phyloP scores from a whole-genome alignment of 1,140 invertebrate genomes.

The Teleogryllus occipitalis region DNA sequence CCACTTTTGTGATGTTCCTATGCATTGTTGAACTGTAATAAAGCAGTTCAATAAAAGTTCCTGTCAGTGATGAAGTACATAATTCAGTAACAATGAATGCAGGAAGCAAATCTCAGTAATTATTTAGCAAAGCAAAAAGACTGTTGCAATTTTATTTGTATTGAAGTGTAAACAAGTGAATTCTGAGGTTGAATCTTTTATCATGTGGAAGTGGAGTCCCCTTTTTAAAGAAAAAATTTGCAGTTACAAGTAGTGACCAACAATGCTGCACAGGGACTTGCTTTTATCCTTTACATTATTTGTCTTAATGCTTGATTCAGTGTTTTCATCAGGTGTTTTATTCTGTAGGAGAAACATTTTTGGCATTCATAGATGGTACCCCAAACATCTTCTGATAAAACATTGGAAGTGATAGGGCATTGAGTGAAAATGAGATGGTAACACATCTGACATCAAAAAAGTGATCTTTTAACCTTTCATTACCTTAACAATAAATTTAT shows the following conservation, averaged over 20 bases:
- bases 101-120: too few species aligned
- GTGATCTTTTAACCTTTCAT: too few species aligned
- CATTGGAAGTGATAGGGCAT: not conserved
- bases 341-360: not conserved
- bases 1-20: conserved; percentile 19
- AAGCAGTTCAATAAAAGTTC: conserved; percentile 16
- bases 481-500: too few species aligned
- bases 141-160: too few species aligned
- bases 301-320: not conserved
- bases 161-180: too few species aligned
- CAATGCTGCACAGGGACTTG: too few species aligned
- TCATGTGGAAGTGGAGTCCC: too few species aligned
- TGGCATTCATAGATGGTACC: not conserved
- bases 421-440: not conserved
- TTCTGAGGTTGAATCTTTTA: too few species aligned
- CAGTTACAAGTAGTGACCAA: not conserved
- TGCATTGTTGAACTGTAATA: conserved; percentile 11
- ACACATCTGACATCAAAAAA: not conserved
- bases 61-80: conserved; percentile 10
- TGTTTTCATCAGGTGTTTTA: not conserved
- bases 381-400: not conserved
- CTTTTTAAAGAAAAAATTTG: not conserved
- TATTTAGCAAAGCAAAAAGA: too few species aligned
- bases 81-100: too few species aligned
- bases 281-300: too few species aligned